Conservation (phyloP, 2,113 vertebrate genomes). For the Cyanoramphus novaezelandiae region DNA sequence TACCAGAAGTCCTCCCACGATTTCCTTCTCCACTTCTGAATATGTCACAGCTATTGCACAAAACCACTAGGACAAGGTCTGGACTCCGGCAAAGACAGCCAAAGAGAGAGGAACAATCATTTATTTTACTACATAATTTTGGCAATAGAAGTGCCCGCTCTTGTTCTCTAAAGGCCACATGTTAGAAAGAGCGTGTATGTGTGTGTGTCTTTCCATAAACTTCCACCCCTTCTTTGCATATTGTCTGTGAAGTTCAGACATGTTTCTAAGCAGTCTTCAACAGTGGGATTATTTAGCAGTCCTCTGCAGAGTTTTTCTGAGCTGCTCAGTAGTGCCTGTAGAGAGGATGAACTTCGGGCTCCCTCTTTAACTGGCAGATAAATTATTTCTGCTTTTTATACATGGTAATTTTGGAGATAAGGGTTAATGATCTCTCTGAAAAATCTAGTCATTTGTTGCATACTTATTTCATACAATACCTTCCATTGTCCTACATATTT, state of each 20-base stretch:
- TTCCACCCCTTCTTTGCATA: not conserved
- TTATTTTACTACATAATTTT: not conserved
- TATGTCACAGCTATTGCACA: not conserved
- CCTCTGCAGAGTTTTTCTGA: not conserved
- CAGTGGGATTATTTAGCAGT: not conserved
- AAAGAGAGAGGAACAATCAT: not conserved
- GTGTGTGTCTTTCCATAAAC: not conserved
- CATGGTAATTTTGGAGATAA: not conserved
- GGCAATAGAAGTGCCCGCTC: not conserved
- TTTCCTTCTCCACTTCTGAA: not conserved
- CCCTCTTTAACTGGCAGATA: not conserved
- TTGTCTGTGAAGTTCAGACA: not conserved
- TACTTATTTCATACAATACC: not conserved
- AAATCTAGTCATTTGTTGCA: not conserved
- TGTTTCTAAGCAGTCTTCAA: not conserved
- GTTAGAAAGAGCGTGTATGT: fast-evolving
- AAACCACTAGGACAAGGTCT: not conserved
- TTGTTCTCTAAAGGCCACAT: not conserved
- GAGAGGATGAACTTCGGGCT: not conserved
- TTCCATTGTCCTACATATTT: not conserved
- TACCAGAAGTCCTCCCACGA: not conserved
- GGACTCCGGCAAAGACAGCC: not conserved
- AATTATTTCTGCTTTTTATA: not conserved
- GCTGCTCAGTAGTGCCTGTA: not conserved
- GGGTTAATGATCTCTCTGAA: not conserved